Evolutionary conservation across 2,888 invertebrate species (phyloP).

Genomic region (Cantharis flavilabris): DNA sequence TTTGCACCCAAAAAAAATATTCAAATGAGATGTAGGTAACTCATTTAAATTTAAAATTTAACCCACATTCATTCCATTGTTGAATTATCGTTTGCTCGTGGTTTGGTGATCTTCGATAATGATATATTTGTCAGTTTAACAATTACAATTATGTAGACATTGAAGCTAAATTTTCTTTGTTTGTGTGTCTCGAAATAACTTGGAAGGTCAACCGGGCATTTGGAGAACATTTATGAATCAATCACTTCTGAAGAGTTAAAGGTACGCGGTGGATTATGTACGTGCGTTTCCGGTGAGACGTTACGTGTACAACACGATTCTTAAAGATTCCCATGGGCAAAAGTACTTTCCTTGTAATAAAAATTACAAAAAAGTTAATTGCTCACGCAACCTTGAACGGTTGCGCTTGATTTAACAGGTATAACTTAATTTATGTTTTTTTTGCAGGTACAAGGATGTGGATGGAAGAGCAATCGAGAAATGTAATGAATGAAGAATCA

Average conservation of each 20-base stretch:
- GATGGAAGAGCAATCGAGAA: constrained; percentile 44
- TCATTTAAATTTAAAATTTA: constrained; percentile 17
- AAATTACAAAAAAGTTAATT: not conserved
- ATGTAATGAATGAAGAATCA: constrained; percentile 38
- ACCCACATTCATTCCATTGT: constrained; percentile 12
- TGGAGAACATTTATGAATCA: constrained; percentile 16
- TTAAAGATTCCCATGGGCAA: constrained; percentile 37
- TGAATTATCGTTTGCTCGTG: not conserved
- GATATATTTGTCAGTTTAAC: not conserved
- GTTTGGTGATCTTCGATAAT: not conserved
- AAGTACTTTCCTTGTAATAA: constrained; percentile 5
- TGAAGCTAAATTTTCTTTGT: not conserved
- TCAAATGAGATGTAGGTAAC: not conserved
- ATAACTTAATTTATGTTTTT: not conserved
- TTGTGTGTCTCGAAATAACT: not conserved
- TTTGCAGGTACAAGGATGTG: constrained; percentile 42
- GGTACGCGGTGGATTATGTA: constrained; percentile 20
- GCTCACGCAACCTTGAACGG: constrained; percentile 7
- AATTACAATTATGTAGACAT: not conserved
- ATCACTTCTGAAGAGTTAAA: constrained; percentile 8
- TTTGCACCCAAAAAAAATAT: not conserved
- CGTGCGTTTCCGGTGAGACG: constrained; percentile 42
- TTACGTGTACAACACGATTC: constrained; percentile 35
- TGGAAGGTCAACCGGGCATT: not conserved
- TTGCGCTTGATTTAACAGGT: constrained; percentile 5